A percentile compares a stretch with the other conserved stretches of the same genome.
These are phyloP conservation scores for Cyrtodaria siliqua DNA, from an alignment of 2,888 invertebrate species.

Conservation along the genomic window DNA sequence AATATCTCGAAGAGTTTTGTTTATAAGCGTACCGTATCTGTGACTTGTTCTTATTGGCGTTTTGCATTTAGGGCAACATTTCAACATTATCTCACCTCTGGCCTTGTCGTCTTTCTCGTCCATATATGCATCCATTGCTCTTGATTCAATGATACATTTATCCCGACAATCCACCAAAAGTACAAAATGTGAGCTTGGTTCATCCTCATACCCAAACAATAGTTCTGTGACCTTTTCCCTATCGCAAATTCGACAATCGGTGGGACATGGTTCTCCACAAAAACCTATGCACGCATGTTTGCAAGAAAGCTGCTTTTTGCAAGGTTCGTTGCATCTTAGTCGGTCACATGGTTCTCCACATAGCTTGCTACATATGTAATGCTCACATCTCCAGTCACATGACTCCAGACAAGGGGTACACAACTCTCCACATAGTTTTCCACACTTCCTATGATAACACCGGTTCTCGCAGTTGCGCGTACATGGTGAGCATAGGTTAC, in stretches of 20 bases:
- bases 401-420: conserved; percentile 83
- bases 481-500: conserved; percentile 85
- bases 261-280: conserved; percentile 91
- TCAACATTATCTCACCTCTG: conserved; percentile 71
- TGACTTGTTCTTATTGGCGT: conserved; percentile 88
- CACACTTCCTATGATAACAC: conserved; percentile 82
- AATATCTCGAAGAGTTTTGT: conserved; percentile 83
- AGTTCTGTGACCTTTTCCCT: conserved; percentile 77
- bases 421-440: conserved; percentile 76
- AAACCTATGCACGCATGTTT: conserved; percentile 88
- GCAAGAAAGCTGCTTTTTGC: conserved; percentile 86
- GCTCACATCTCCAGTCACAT: conserved; percentile 83
- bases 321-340: conserved; percentile 82
- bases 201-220: conserved; percentile 87
- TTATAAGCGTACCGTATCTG: conserved; percentile 88
- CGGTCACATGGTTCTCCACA: conserved; percentile 85
- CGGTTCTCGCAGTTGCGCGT: conserved; percentile 82
- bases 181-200: conserved; percentile 87
- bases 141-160: conserved; percentile 83
- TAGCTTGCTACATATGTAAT: conserved; percentile 78
- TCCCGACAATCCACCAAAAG: conserved; percentile 82
- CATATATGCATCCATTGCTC: conserved; percentile 85
- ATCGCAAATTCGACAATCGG: conserved; percentile 89
- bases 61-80: conserved; percentile 88
- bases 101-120: conserved; percentile 83